Evolutionary conservation across 2,888 invertebrate species (phyloP), one percentile per base, ranked within the genome.

Genomic region (Lysandra coridon): DNA sequence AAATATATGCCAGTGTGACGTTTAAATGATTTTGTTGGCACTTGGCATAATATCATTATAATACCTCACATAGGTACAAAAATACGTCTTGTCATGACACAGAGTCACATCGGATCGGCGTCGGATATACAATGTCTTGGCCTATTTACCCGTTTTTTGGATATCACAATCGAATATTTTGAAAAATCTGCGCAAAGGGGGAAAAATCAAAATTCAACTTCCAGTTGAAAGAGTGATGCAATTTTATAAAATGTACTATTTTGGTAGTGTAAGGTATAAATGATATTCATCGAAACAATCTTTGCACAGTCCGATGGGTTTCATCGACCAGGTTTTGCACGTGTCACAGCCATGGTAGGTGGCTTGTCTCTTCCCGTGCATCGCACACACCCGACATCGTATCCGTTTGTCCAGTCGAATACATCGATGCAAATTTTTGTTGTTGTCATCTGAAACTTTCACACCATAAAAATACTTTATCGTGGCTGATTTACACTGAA

Each of bases 221-320:
- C 1, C 14, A 53, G 53, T 53, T 53, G 53, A 12, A 53, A 14
- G 14, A 14, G 12, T 53, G 12, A 14, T 3, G 4, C 14, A 53
- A 53, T 4, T 53, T 14, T 53, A 53, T 53, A 14, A 53, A 12
- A 64, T 10, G 12, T 64, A 23, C 4, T 30, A 64, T 30, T 64
- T 64, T 23, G 30, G 12, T 12, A 12, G 23, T 30, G 37, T 37
- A 69, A 69, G 14, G 17, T 33, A 69, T 37, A 69, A 69, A 69
- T 69, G 69, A 69, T 69, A 69, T 69, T 69, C 57, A 57, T 30
- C 53, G 33, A 76, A 76, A 53, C 76, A 76, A 30, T 76, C 33
- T 30, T 57, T 76, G 57, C 76, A 76, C 10, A 76, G 33, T 33
- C 76, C 76, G 14, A 76, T 76, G 33, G 76, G 76, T 33, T 33